Evolutionary conservation across 2,888 invertebrate species (phyloP).

Genomic region (Phaonia tiefii): DNA sequence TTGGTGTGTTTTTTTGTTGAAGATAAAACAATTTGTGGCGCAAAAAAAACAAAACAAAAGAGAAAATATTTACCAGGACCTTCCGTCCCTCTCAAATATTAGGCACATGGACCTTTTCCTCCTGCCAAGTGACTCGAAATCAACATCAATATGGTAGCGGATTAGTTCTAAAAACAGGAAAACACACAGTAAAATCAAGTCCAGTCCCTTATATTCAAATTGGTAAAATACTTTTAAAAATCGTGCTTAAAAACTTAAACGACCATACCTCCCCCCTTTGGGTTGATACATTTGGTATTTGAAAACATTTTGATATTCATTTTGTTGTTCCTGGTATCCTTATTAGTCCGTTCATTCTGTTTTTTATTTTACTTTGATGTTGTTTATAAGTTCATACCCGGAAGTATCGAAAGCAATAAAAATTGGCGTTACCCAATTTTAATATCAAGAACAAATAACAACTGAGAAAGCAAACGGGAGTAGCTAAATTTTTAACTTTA

Average conservation of each 20-base stretch:
- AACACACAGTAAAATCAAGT: constrained; percentile 12
- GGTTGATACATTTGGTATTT: constrained; percentile 46
- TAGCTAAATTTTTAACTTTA: constrained; percentile 44
- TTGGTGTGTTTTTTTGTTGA: constrained; percentile 50
- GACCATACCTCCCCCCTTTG: constrained; percentile 15
- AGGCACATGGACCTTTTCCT: too few species aligned
- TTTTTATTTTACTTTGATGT: neutral
- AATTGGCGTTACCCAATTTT: constrained; percentile 24
- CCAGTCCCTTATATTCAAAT: constrained; percentile 25
- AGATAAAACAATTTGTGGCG: constrained; percentile 7
- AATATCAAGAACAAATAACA: neutral
- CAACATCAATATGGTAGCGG: constrained; percentile 27
- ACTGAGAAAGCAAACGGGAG: neutral
- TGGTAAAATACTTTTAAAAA: neutral
- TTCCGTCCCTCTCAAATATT: too few species aligned
- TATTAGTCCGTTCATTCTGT: neutral
- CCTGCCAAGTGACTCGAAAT: neutral
- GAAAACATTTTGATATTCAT: constrained; percentile 20
- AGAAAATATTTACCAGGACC: neutral
- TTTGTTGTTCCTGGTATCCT: neutral
- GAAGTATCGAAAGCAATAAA: constrained; percentile 53
- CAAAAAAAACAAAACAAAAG: neutral
- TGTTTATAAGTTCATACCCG: constrained; percentile 35
- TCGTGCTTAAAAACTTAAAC: constrained; percentile 50
- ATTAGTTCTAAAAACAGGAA: constrained; percentile 28